Base-by-base conservation (phyloP, 2,888 invertebrate genomes). In the Teleiodes luculella region DNA sequence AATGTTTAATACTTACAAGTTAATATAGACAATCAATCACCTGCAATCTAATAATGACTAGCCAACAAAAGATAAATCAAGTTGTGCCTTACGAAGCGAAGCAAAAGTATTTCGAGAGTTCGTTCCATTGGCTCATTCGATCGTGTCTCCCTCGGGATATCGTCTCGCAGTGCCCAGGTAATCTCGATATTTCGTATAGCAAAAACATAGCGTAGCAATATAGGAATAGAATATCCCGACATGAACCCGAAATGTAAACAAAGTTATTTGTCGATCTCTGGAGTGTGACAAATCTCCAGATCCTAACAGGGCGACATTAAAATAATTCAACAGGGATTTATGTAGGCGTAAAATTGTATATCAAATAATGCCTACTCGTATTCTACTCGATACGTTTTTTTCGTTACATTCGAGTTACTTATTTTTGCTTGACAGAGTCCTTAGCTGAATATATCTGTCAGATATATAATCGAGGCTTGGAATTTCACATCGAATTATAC, bases 111-210 rank as follows among this genome's bases (percentile, higher is more conserved):
- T 49, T 49, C 37, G n/a, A 37, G 13, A 49, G 24, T 16, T 24
- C 49, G 20, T 37, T 28, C 37, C 28, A 28, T 43, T n/a, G 24
- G 43, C 43, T 24, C 24, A 24, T 24, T 20, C 41, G 20, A 41
- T 41, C 20, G 41, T 2, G 20, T 20, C 31, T 37, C 49, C 14
- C 41, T 31, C 2, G 33, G 41, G 51, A 51, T 14, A 11, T 5
- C n/a, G 13, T 48, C n/a, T 35, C 48, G 20, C 35, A 49, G 49
- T 49, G 37, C 28, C 11, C 49, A 37, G 24, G 49, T 49, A 49
- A 49, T 49, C 37, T 37, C 28, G 37, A 49, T 49, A 49, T 37
- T 36, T 24, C 37, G 13, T 36, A 49, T 49, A 49, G 37, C 49
- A 41, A 37, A 49, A 49, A 49, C 49, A 41, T 36, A 20, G 18